These are phyloP conservation scores for Drosophila birchii DNA, from an alignment of 2,888 invertebrate genomes.

Conservation along the genomic window DNA sequence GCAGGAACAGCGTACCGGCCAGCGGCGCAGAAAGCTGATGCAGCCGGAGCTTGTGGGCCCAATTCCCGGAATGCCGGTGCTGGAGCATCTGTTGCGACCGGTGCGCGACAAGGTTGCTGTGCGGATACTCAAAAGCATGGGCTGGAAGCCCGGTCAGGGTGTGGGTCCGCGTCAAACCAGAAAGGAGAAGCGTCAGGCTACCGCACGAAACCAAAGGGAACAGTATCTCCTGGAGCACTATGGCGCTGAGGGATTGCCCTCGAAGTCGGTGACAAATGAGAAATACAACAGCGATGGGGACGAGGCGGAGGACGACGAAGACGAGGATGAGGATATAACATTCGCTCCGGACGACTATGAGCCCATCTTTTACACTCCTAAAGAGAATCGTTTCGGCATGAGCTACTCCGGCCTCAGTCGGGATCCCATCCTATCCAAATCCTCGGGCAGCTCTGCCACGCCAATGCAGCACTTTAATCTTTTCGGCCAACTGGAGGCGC, in stretches of 20 bases:
- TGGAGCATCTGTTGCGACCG: slow-evolving; percentile 89
- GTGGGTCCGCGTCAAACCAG: slow-evolving; percentile 84
- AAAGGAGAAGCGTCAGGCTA: slow-evolving; percentile 83
- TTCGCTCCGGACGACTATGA: slow-evolving; percentile 89
- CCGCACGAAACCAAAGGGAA: slow-evolving; percentile 77
- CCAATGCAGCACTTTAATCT: slow-evolving; percentile 79
- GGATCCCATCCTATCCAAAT: slow-evolving; percentile 86
- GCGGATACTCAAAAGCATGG: slow-evolving; percentile 93
- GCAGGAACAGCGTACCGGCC: slow-evolving; percentile 57
- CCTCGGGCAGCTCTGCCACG: not conserved
- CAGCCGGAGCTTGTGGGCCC: slow-evolving; percentile 68
- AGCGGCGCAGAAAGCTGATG: slow-evolving; percentile 84
- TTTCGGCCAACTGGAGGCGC: slow-evolving; percentile 85
- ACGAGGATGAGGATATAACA: slow-evolving; percentile 80
- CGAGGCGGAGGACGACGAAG: slow-evolving; percentile 42
- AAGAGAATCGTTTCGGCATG: slow-evolving; percentile 92
- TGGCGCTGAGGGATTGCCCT: slow-evolving; percentile 62
- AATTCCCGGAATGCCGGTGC: slow-evolving; percentile 88
- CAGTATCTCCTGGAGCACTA: slow-evolving; percentile 82
- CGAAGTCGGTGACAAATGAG: slow-evolving; percentile 20
- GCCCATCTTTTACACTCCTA: slow-evolving; percentile 89
- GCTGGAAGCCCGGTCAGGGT: slow-evolving; percentile 96
- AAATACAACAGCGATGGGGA: slow-evolving; percentile 19
- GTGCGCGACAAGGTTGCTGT: slow-evolving; percentile 95
- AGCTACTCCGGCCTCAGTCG: slow-evolving; percentile 91